Evolutionary conservation across 2,888 invertebrate species (phyloP), one percentile per base, ranked within the genome.

Genomic region (Sclerodermus sp.): DNA sequence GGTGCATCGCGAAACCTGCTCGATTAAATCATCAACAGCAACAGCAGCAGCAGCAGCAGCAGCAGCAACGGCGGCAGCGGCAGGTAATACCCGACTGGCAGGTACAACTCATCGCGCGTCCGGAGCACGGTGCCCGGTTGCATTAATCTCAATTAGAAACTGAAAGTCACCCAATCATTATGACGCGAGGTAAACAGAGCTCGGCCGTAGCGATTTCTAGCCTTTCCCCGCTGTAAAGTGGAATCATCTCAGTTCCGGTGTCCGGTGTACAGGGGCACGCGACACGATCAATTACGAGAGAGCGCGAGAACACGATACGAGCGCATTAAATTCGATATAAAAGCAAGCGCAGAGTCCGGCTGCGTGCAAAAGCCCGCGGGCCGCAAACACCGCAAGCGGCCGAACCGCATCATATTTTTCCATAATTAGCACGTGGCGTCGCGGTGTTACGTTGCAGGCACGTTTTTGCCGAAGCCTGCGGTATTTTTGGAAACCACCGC

Each of bases 361-460:
- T 13, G 34, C 34, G 34, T 12, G 34, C 12, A 34, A 34, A 34
- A 34, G 50, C 47, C 38, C 14, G 37, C 14, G n/a, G n/a, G 9
- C 6, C 5, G 51, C 58, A 62, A 57, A 61, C 62, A 65, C 66
- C 68, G 57, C 68, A 65, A 64, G 66, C 68, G 63, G 60, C 58
- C 57, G 66, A 65, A 75, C 74, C 70, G 64, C 72, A 70, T 74
- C 73, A 70, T 76, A 77, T 77, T 76, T 76, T 76, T 76, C 70
- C 74, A 76, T 76, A 76, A 76, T 77, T 76, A 77, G 73, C 76
- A 74, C 73, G 73, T 70, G 74, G 73, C 71, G 69, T 69, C 64
- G 61, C 61, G 63, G 60, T 67, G 64, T 74, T 70, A 70, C 62
- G 64, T 67, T 63, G 58, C 56, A 18, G 49, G 56, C 51, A 43